Evolutionary conservation across 2,888 invertebrate genomes (phyloP).

Genomic region (Cheilosia vernalis): DNA sequence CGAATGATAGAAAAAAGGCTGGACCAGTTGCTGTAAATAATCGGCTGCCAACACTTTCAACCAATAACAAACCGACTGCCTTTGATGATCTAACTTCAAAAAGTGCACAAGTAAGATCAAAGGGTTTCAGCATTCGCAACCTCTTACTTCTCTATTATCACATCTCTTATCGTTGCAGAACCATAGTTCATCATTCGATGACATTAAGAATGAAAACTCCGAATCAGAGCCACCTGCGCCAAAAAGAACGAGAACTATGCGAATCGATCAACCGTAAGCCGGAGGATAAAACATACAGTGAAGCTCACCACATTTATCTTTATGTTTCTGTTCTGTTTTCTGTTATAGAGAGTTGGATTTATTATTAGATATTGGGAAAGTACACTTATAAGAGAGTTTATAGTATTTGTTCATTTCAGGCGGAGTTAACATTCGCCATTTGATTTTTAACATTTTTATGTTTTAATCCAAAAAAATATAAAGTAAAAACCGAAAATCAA

Average conservation of each 20-base stretch:
- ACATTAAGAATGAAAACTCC: constrained; percentile 52
- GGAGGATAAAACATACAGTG: constrained; percentile 3
- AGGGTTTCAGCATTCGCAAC: too few relatives aligned
- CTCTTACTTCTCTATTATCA: neutral
- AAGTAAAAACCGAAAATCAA: constrained; percentile 12
- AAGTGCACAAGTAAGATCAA: constrained; percentile 76
- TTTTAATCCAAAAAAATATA: constrained; percentile 16
- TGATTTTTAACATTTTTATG: constrained; percentile 12
- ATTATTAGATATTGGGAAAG: constrained; percentile 19
- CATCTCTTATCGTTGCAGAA: constrained; percentile 29
- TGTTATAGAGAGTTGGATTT: constrained; percentile 44
- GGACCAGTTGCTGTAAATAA: constrained; percentile 69
- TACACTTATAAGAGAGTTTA: constrained; percentile 49
- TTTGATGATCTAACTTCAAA: constrained; percentile 77
- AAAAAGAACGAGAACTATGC: constrained; percentile 67
- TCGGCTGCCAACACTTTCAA: constrained; percentile 70
- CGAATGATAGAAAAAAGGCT: constrained; percentile 73
- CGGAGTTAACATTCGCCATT: constrained; percentile 5
- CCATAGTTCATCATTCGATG: constrained; percentile 62
- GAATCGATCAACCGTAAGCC: constrained; percentile 47
- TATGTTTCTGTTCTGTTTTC: constrained; percentile 46
- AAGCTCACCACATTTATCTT: constrained; percentile 42
- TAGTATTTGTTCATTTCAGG: constrained; percentile 51
- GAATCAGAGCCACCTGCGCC: constrained; percentile 59
- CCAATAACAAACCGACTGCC: constrained; percentile 64